Base-by-base conservation (phyloP, 2,797 vertebrate species). In the Onychomys torridus region DNA sequence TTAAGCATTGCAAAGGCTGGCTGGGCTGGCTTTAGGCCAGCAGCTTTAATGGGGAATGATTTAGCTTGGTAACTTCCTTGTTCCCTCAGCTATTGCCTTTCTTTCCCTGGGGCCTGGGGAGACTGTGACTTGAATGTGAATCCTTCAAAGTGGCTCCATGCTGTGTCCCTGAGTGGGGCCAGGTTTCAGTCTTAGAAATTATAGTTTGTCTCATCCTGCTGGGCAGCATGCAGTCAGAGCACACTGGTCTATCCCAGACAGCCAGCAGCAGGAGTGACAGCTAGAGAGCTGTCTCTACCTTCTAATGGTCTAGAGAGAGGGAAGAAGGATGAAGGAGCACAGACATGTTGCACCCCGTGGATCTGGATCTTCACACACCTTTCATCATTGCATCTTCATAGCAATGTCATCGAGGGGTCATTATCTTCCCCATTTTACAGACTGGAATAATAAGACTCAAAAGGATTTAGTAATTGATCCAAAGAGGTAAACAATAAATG, bases 271-370 rank as follows among this genome's bases (percentile, higher is more conserved):
- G 55, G 71, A 96, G 46, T 90, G 97, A 97, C 96, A 96, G 87
- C 90, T 96, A 95, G 92, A 19, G 46, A 55, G 96, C 94, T 93
- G 83, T 81, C 94, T 96, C 82, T 93, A 90, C 92, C 96, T 97
- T 96, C 90, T 93, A 89, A 6, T 52, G 93, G 97, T 98, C 96
- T 93, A 95, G 97, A 97, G 94, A 97, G 93, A 98, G 91, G 96
- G 49, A 61, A 81, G 95, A 93, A 96, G 94, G 89, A 91, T 94
- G 76, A 93, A 97, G 91, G 96, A 83, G 89, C 89, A 95, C 93
- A 96, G 87, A 88, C 97, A 92, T 2, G 55, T 89, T 92, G 63
- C 0, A 92, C 95, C 93, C 59, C 25, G 69, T 79, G 92, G 89
- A 8, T 17, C 94, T 97, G 59, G 81, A 43, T 89, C 90, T 95